A percentile compares a stretch with the other conserved stretches of the same genome.
These are phyloP conservation scores for Diachasma alloeum DNA, from an alignment of 1,140 invertebrate species.

Conservation along the genomic window DNA sequence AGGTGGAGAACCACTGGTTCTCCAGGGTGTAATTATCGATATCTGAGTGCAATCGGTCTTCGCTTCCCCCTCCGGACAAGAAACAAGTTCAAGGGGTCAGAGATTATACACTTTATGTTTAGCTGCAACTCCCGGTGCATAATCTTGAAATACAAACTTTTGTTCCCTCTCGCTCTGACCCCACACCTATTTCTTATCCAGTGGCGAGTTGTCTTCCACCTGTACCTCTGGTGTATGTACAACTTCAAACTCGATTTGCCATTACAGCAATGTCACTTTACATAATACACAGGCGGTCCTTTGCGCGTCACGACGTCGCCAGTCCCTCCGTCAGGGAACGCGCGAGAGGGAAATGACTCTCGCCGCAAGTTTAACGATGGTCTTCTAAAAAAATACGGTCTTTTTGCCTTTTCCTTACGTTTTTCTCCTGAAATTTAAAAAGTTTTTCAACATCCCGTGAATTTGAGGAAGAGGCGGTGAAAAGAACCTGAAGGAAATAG, in stretches of 20 bases:
- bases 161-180: neutral
- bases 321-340: neutral
- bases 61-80: neutral
- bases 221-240: neutral
- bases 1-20: conserved; percentile 28
- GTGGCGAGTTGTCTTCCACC: neutral
- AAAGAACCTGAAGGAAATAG: neutral
- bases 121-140: neutral
- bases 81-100: conserved; percentile 21
- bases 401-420: neutral
- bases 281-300: conserved; percentile 15
- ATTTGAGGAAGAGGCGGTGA: neutral
- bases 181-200: neutral
- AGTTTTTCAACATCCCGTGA: neutral
- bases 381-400: neutral
- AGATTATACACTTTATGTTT: conserved; percentile 8
- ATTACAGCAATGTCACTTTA: conserved; percentile 29
- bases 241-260: conserved; percentile 37
- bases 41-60: conserved; percentile 40
- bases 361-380: neutral
- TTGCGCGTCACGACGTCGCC: neutral
- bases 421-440: neutral
- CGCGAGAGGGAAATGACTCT: conserved; percentile 8
- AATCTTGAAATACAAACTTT: neutral
- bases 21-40: conserved; percentile 44